Evolutionary conservation across 2,113 vertebrate species (phyloP).

Genomic region (Xenopus laevis): DNA sequence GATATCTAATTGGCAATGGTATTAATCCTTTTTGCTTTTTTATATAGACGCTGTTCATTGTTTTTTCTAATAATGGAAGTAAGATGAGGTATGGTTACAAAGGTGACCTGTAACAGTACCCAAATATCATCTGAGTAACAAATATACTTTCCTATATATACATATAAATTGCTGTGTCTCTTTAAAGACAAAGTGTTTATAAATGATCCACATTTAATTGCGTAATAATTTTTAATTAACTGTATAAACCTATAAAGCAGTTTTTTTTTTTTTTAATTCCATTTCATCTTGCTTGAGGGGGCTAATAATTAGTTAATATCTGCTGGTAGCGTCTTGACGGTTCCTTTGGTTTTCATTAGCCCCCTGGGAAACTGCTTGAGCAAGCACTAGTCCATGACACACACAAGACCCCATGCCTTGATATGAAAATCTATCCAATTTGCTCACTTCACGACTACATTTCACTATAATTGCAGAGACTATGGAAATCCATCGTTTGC

Average conservation of each 20-base stretch:
- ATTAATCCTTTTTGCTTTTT: conserved; percentile 31
- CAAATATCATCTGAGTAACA: background rate
- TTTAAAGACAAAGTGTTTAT: conserved; percentile 25
- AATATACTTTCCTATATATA: conserved; percentile 1
- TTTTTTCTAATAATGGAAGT: background rate
- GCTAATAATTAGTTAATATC: conserved; percentile 48
- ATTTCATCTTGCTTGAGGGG: background rate
- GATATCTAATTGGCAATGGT: conserved; percentile 26
- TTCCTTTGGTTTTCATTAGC: conserved; percentile 49
- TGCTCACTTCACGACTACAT: no score
- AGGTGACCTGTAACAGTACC: conserved; percentile 25
- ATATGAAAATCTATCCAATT: no score
- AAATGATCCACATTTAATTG: conserved; percentile 40
- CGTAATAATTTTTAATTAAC: conserved; percentile 35
- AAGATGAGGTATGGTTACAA: background rate
- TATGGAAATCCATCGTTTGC: no score
- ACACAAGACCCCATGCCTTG: no score
- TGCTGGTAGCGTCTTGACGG: conserved; percentile 48
- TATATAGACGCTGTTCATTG: conserved; percentile 22
- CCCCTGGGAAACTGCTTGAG: conserved; percentile 47
- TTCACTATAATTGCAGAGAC: no score
- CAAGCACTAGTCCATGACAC: conserved; percentile 1
- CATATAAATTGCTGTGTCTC: background rate
- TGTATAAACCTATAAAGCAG: conserved; percentile 47
- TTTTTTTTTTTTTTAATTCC: conserved; percentile 17